A percentile compares a stretch with the other conserved stretches of the same genome.
These are phyloP conservation scores for Sebastes baramenuke DNA, from an alignment of 2,797 vertebrate species.

Conservation along the genomic window DNA sequence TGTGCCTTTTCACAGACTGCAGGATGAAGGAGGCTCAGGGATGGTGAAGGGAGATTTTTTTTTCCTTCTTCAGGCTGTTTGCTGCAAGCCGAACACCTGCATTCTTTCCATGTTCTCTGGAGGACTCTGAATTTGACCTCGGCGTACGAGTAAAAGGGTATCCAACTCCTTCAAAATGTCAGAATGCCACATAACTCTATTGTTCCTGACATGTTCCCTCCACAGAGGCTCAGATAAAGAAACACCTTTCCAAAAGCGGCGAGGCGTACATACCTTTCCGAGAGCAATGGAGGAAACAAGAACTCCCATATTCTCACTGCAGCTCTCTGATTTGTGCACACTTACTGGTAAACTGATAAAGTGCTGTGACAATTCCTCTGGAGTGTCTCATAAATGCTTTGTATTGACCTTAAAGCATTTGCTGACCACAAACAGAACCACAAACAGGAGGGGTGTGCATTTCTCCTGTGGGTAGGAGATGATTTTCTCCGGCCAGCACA, in stretches of 20 bases:
- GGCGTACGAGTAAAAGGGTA: slow-evolving; percentile 45
- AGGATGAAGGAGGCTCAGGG: slow-evolving; percentile 21
- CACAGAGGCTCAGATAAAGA: slow-evolving; percentile 45
- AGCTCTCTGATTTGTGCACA: slow-evolving; percentile 64
- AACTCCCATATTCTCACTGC: slow-evolving; percentile 58
- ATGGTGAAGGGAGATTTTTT: not conserved
- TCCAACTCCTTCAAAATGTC: slow-evolving; percentile 64
- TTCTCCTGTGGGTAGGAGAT: slow-evolving; percentile 64
- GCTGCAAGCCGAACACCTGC: slow-evolving; percentile 71
- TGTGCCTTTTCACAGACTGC: slow-evolving; percentile 12
- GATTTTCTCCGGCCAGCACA: slow-evolving; percentile 73
- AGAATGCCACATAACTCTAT: slow-evolving; percentile 65
- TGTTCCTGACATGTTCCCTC: slow-evolving; percentile 51
- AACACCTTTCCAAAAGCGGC: slow-evolving; percentile 48
- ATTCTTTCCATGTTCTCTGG: slow-evolving; percentile 37
- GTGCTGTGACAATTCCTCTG: slow-evolving; percentile 58
- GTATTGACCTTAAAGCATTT: slow-evolving; percentile 71
- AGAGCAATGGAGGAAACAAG: slow-evolving; percentile 46
- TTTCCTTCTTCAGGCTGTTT: slow-evolving; percentile 36
- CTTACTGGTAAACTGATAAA: slow-evolving; percentile 66
- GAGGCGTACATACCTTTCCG: slow-evolving; percentile 35
- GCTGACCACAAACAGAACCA: slow-evolving; percentile 69
- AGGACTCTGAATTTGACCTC: slow-evolving; percentile 62
- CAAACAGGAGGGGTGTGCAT: slow-evolving; percentile 14
- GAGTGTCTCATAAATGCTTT: slow-evolving; percentile 66